Conservation (phyloP, 2,888 invertebrate species). For the Ectemnius cavifrons region DNA sequence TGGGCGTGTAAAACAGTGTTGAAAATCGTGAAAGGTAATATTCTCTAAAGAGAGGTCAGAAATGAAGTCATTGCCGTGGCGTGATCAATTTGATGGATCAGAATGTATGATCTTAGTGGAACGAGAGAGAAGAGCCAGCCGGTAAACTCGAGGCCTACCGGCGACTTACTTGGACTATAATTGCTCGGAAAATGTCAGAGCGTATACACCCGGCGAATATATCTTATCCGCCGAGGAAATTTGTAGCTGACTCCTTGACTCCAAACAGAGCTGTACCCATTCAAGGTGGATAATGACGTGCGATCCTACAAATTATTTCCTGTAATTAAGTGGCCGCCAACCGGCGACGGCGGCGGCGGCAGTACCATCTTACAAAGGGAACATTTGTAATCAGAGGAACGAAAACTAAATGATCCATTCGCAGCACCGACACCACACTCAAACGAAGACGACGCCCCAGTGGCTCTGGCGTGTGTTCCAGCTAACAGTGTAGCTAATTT, state of each 20-base stretch:
- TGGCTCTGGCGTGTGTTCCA: neutral
- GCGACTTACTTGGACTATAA: neutral
- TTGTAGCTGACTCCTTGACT: constrained; percentile 23
- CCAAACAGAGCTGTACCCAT: constrained; percentile 5
- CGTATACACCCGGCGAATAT: constrained; percentile 1
- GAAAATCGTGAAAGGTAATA: no score
- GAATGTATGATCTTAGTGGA: no score
- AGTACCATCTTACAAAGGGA: constrained; percentile 2
- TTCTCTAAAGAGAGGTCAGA: no score
- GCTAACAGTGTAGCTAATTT: neutral
- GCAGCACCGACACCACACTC: constrained; percentile 1
- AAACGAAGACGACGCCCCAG: neutral
- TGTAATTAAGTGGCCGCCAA: constrained; percentile 34
- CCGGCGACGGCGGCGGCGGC: no score
- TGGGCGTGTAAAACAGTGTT: no score
- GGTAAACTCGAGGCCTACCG: neutral
- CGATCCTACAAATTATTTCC: constrained; percentile 39
- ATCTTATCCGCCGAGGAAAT: constrained; percentile 25
- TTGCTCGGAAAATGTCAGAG: constrained; percentile 9
- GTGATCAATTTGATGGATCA: no score
- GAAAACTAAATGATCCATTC: constrained; percentile 19
- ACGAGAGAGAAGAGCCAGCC: no score
- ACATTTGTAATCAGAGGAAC: constrained; percentile 38
- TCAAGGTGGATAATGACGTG: constrained; percentile 27
- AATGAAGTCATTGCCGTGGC: no score